Conservation (phyloP, 2,113 vertebrate genomes). For the Serilophus lunatus region DNA sequence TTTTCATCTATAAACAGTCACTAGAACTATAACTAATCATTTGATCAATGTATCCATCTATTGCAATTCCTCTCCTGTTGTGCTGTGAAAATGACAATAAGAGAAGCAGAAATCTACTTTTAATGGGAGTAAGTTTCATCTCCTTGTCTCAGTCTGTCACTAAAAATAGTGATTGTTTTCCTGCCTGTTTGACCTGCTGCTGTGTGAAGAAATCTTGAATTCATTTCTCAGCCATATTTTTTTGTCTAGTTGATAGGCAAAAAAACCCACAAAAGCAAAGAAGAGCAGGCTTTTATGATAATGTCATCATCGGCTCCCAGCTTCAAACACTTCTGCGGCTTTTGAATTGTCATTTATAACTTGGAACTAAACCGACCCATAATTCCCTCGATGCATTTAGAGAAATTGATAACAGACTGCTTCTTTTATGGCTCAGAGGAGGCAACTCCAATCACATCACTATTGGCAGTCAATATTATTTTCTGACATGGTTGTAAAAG, state of each 20-base stretch:
- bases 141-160: slow-evolving; percentile 54
- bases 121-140: slow-evolving; percentile 20
- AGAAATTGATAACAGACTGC: slow-evolving; percentile 91
- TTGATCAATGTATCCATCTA: not conserved
- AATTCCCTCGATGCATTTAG: slow-evolving; percentile 82
- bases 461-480: slow-evolving; percentile 83
- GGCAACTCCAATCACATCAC: slow-evolving; percentile 80
- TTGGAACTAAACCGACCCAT: slow-evolving; percentile 80
- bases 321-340: slow-evolving; percentile 85
- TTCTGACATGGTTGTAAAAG: slow-evolving; percentile 81
- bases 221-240: slow-evolving; percentile 74
- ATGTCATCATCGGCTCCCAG: slow-evolving; percentile 78
- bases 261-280: slow-evolving; percentile 73
- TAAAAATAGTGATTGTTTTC: slow-evolving; percentile 74
- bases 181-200: slow-evolving; percentile 73
- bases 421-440: slow-evolving; percentile 77
- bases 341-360: slow-evolving; percentile 92
- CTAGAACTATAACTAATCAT: not conserved
- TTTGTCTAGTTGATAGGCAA: slow-evolving; percentile 72
- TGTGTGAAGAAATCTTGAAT: slow-evolving; percentile 76
- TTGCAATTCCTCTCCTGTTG: not conserved
- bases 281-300: slow-evolving; percentile 80
- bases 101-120: slow-evolving; percentile 43
- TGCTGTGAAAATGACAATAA: slow-evolving; percentile 18
- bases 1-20: not conserved